Conservation (phyloP, 2,797 vertebrate genomes). For the Ctenopoma multispine region DNA sequence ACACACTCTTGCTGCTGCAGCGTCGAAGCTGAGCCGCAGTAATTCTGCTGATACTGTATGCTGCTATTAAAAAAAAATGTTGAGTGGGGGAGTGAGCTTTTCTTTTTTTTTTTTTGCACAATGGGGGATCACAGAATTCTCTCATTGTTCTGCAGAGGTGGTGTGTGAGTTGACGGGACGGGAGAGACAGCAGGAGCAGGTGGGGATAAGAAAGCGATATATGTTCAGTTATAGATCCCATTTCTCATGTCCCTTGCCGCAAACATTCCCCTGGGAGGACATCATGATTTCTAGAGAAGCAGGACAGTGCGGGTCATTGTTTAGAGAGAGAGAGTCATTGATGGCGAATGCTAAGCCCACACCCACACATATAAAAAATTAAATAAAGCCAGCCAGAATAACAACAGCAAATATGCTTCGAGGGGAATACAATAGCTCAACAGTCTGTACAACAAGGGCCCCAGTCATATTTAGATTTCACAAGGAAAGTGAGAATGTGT, state of each 20-base stretch:
- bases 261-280: slow-evolving; percentile 54
- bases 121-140: slow-evolving; percentile 66
- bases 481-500: slow-evolving; percentile 35
- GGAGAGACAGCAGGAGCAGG: slow-evolving; percentile 25
- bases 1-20: slow-evolving; percentile 79
- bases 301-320: slow-evolving; percentile 42
- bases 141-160: slow-evolving; percentile 71
- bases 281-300: slow-evolving; percentile 41
- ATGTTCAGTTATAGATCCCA: slow-evolving; percentile 60
- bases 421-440: slow-evolving; percentile 48
- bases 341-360: slow-evolving; percentile 11
- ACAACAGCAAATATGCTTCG: slow-evolving; percentile 17
- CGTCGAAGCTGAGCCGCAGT: slow-evolving; percentile 61
- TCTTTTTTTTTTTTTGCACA: slow-evolving; percentile 44
- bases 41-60: slow-evolving; percentile 82
- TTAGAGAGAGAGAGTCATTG: slow-evolving; percentile 35
- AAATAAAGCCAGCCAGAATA: slow-evolving; percentile 33
- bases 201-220: slow-evolving; percentile 54
- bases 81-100: slow-evolving; percentile 50
- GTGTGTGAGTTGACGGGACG: slow-evolving; percentile 35
- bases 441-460: slow-evolving; percentile 57
- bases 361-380: neutral
- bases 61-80: slow-evolving; percentile 71
- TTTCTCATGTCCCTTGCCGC: slow-evolving; percentile 41
- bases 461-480: slow-evolving; percentile 49